A percentile compares a stretch with the other conserved stretches of the same genome.
phyloP scores from a whole-genome alignment of 2,113 vertebrate species.

The Sialia sialis region DNA sequence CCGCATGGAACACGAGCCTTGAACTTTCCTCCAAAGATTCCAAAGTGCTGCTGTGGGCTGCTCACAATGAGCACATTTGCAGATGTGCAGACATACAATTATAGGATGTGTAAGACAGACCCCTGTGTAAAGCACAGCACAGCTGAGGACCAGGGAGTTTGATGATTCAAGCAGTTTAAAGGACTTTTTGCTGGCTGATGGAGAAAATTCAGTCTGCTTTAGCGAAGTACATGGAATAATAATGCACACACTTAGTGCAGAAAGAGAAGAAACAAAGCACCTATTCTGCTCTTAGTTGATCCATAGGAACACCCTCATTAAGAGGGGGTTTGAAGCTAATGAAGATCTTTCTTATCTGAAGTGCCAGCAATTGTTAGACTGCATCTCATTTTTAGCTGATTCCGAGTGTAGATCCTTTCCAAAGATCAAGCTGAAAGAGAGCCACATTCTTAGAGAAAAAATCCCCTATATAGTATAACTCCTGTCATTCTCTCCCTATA shows the following conservation, averaged over 20 bases:
- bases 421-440: neutral
- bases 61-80: neutral
- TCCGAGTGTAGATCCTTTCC: neutral
- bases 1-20: neutral
- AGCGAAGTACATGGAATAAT: neutral
- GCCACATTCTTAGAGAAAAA: neutral
- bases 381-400: neutral
- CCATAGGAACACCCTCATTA: neutral
- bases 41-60: neutral
- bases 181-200: neutral
- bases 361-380: neutral
- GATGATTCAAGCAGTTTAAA: neutral
- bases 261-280: neutral
- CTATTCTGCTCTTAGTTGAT: neutral
- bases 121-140: neutral
- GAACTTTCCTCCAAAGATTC: neutral
- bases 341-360: neutral
- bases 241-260: neutral
- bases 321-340: neutral
- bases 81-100: neutral
- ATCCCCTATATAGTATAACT: rapidly evolving
- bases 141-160: neutral
- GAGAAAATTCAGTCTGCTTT: neutral
- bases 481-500: neutral
- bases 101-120: neutral